Evolutionary conservation across 1,140 invertebrate species (phyloP), one percentile per base, ranked within the genome.

Genomic region (Octopus bimaculoides): DNA sequence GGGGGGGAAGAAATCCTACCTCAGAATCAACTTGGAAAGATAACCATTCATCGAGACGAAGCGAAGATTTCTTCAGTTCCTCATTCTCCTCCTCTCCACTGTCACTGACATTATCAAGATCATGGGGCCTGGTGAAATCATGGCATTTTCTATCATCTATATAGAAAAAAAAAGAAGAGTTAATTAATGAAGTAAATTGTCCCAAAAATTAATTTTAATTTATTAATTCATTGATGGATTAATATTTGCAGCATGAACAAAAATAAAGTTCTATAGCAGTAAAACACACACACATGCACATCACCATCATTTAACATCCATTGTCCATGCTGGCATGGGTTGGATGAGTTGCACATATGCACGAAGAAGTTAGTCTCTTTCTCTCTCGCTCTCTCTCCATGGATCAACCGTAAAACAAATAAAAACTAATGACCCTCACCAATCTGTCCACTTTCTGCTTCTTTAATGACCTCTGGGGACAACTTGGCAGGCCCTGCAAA

Each of bases 21-120:
- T 94, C 92, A 6, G 92, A 92, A 84, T 94, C 93, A 0, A 94
- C 90, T 73, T 92, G 92, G 87, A 96, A 95, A n/a, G 92, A 92
- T 53, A 95, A 92, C 95, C 95, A 96, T 80, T 96, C 94, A 85
- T 96, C 95, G 0, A 96, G 87, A 87, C 93, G 93, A 26, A 94
- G 88, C 74, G 91, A 91, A 8, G 93, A 92, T 20, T 91, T 93
- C 71, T 92, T 91, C 12, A 91, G 91, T 79, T 93, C 93, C 5
- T 92, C 92, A 78, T 92, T 92, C 73, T 93, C 92, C 80, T 93
- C 93, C 80, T 91, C 91, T 83, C 93, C 93, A 78, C 92, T 93
- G 84, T 93, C 92, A 82, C 92, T 93, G 81, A 81, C 92, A 90
- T 61, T 89, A 87, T 77, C 81, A 55, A 41, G 52, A 20, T n/a